Evolutionary conservation across 2,888 invertebrate species (phyloP).

Genomic region (Campoplex capitator): DNA sequence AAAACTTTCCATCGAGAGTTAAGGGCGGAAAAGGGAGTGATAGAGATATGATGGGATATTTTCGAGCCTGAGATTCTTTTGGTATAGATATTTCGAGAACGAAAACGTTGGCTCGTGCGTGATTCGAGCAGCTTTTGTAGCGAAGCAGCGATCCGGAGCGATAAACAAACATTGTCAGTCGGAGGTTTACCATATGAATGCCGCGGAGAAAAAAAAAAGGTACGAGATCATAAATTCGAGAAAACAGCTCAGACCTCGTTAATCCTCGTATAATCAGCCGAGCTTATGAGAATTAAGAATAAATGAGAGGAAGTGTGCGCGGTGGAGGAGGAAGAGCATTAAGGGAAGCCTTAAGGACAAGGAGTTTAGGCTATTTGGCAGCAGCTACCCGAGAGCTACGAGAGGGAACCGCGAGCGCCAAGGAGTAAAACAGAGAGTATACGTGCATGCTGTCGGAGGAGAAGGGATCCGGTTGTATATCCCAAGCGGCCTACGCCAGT

Average conservation of each 20-base stretch:
- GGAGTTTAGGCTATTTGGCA: constrained; percentile 26
- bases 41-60: constrained; percentile 10
- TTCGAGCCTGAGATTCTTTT: constrained; percentile 35
- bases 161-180: background rate
- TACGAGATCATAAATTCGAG: constrained; percentile 9
- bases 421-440: constrained; percentile 27
- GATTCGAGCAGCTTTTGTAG: background rate
- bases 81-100: constrained; percentile 60
- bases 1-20: constrained; percentile 69
- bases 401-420: background rate
- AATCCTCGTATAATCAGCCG: constrained; percentile 11
- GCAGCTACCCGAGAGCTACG: background rate
- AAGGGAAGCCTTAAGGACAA: constrained; percentile 17
- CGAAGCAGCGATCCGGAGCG: background rate
- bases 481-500: constrained; percentile 68
- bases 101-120: background rate
- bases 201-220: background rate
- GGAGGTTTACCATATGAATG: background rate
- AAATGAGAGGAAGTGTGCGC: background rate
- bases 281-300: constrained; percentile 36
- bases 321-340: constrained; percentile 1
- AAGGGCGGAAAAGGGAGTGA: background rate
- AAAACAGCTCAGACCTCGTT: constrained; percentile 1
- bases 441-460: background rate
- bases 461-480: constrained; percentile 64